These are phyloP conservation scores for Drosophila trapezifrons DNA, from an alignment of 1,140 invertebrate genomes.

Conservation along the genomic window DNA sequence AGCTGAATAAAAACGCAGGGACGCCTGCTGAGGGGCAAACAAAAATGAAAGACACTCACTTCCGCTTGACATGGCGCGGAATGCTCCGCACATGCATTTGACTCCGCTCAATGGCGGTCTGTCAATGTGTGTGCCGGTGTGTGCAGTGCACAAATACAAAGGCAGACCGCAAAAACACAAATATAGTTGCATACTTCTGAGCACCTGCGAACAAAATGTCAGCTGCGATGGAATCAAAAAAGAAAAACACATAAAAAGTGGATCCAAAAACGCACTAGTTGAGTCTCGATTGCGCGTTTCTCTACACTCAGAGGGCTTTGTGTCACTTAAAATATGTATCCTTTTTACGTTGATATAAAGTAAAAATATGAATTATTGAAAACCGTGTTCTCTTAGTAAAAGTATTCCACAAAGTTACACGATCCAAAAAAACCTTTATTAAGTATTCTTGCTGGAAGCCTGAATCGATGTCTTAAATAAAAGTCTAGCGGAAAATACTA, in stretches of 20 bases:
- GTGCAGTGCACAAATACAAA: constrained; percentile 74
- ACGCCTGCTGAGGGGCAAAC: constrained; percentile 60
- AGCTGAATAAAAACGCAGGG: constrained; percentile 31
- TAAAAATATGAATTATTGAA: too few relatives aligned
- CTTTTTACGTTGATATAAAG: too few relatives aligned
- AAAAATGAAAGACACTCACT: constrained; percentile 82
- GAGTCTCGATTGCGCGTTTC: constrained; percentile 11
- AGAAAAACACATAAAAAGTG: constrained; percentile 9
- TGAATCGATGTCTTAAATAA: too few relatives aligned
- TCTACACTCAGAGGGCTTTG: neutral
- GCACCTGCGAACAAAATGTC: constrained; percentile 72
- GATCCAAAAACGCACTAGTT: constrained; percentile 15
- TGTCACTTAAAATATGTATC: neutral
- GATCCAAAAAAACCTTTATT: too few relatives aligned
- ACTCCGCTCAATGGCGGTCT: constrained; percentile 58
- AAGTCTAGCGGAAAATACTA: too few relatives aligned
- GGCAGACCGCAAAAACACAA: constrained; percentile 78
- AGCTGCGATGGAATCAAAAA: constrained; percentile 30
- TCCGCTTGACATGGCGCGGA: constrained; percentile 79
- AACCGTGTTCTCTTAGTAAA: too few relatives aligned
- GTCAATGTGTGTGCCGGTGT: constrained; percentile 42
- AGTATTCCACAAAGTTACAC: too few relatives aligned
- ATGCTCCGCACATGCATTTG: constrained; percentile 77
- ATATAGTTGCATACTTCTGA: constrained; percentile 78
- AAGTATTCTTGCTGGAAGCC: too few relatives aligned